Conservation (phyloP, 35 echinoderm and acorn worm species). For the Patiria miniata region DNA sequence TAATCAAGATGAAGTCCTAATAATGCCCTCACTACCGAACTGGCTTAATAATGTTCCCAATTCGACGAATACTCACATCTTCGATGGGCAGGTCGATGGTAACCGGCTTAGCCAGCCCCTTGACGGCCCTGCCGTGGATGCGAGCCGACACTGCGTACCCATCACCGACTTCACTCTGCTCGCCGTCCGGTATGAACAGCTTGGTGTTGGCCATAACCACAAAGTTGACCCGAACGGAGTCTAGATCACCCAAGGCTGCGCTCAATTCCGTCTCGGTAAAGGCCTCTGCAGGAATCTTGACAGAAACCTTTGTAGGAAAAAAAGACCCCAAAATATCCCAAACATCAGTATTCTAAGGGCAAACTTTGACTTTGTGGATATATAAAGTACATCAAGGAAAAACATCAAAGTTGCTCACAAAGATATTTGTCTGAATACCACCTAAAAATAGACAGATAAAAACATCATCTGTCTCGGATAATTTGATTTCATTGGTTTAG, state of each 20-base stretch:
- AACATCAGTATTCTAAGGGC: too few species aligned
- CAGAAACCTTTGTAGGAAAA: background rate
- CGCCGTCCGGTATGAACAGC: background rate
- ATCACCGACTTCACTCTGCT: background rate
- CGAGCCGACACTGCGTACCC: background rate
- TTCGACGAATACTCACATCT: background rate
- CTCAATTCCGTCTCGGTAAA: background rate
- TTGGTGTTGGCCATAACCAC: background rate
- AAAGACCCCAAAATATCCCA: too few species aligned
- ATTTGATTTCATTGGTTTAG: too few species aligned
- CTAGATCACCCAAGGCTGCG: background rate
- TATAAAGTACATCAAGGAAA: too few species aligned
- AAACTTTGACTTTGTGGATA: too few species aligned
- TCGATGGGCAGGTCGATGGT: background rate
- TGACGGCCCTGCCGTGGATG: background rate
- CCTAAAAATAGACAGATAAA: too few species aligned
- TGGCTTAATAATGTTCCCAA: too few species aligned
- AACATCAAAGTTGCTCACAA: too few species aligned
- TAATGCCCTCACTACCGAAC: too few species aligned
- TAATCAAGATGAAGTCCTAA: too few species aligned
- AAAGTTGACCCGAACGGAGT: conserved; percentile 14
- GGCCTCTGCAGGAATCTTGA: background rate
- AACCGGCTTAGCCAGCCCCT: background rate
- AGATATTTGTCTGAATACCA: too few species aligned
- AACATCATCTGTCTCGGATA: too few species aligned